A percentile compares a stretch with the other conserved stretches of the same genome.
Evolutionary conservation across 1,140 invertebrate genomes (phyloP).

Genomic region (Andricus grossulariae): DNA sequence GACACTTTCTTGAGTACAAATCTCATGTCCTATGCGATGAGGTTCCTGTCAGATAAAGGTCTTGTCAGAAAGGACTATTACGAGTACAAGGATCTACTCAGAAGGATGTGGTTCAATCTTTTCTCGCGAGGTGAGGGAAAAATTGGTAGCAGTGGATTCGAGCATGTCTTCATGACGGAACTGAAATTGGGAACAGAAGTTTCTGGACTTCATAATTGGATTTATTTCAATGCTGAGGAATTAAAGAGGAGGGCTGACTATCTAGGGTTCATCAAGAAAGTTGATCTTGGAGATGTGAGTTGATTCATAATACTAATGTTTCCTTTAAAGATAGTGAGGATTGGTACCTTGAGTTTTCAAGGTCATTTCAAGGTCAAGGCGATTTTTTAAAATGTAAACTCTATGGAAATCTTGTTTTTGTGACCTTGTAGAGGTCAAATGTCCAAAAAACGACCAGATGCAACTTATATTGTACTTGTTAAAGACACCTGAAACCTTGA

Average conservation of each 20-base stretch:
- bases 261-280: slow-evolving; percentile 85
- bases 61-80: slow-evolving; percentile 70
- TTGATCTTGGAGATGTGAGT: slow-evolving; percentile 84
- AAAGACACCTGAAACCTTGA: too few relatives aligned
- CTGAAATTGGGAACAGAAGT: slow-evolving; percentile 83
- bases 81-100: slow-evolving; percentile 83
- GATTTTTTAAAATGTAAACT: too few relatives aligned
- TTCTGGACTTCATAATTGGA: slow-evolving; percentile 91
- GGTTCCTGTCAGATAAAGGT: slow-evolving; percentile 78
- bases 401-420: too few relatives aligned
- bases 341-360: too few relatives aligned
- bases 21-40: slow-evolving; percentile 79
- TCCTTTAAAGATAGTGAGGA: too few relatives aligned
- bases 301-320: background rate
- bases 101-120: slow-evolving; percentile 87
- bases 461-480: too few relatives aligned
- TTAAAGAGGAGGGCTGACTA: slow-evolving; percentile 82
- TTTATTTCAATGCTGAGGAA: slow-evolving; percentile 89
- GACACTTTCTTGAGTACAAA: slow-evolving; percentile 80
- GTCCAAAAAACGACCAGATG: too few relatives aligned
- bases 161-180: slow-evolving; percentile 92
- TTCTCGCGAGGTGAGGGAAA: slow-evolving; percentile 86
- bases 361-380: too few relatives aligned
- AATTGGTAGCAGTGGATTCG: slow-evolving; percentile 89
- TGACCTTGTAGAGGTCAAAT: too few relatives aligned